Base-by-base conservation (phyloP, 23 tunicate species). In the Clavelina lepadiformis region DNA sequence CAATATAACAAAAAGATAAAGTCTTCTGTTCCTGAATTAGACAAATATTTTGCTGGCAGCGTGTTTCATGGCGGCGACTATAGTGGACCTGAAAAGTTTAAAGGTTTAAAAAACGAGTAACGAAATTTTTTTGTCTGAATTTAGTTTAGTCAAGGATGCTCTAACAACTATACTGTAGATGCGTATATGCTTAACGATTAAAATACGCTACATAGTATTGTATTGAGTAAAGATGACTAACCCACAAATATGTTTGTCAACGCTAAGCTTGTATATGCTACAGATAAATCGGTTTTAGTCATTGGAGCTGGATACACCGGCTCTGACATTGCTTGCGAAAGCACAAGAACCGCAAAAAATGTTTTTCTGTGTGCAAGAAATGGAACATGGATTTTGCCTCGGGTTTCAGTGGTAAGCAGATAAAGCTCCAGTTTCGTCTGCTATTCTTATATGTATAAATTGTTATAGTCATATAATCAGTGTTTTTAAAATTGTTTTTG, bases 271-370 rank as follows among this genome's bases (percentile, higher is more conserved):
- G 34, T 5, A 29, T 29, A 8, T 6, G 4, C 38, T 58, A 8
- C 77, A 83, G 91, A 54, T 28, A 83, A 83, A 59, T 53, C 72
- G 35, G 77, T 83, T 4, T 33, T 83, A 19, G 75, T 83, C 21
- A 60, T 83, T 30, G 91, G 91, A 32, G 31, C 55, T 3, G 66
- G 75, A 15, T 68, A 59, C 38, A 75, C 91, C 0, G 91, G 82
- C 5, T 51, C 68, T 46, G 91, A 83, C 63, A 58, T 83, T 3
- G 82, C 82, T 2, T 59, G 25, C 0, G 82, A 68, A 3, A 26
- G 33, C n/a, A 0, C 82, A 5, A 51, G 31, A 18, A 38, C 51
- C 15, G 63, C 81, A 28, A 52, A 68, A n/a, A 51, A 52, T 4
- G 67, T 79, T 3, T 49, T 67, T 23, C 52, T 83, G 50, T 75